Evolutionary conservation across 1,140 invertebrate species (phyloP), one percentile per base, ranked within the genome.

Genomic region (Drosophila kanapiae): DNA sequence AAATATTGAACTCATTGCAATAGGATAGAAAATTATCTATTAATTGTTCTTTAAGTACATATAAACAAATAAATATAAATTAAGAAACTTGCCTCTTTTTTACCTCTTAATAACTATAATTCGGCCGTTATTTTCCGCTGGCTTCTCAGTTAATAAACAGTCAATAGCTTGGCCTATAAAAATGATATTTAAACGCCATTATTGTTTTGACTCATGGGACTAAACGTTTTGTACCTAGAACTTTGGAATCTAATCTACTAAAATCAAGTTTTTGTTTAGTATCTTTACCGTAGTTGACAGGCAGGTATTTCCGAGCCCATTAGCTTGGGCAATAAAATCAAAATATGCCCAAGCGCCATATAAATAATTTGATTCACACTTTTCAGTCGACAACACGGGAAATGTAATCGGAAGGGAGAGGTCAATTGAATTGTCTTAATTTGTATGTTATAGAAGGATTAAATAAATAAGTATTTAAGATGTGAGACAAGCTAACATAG

Each of bases 161-260:
- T 16, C 11, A 13, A 53, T 5, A 9, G 13, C 51, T 54, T 54
- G 33, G 16, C 33, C 51, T 37, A 54, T 54, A 23, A 54, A 54
- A 5, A 11, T 2, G 6, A 18, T 54, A 37, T 35, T 53, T 53
- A 18, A 53, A 53, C 49, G 6, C 18, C 31, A 8, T 37, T 18
- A 37, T 29, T 54, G 18, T 13, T 29, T 18, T 40, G 60, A 60
- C 37, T 42, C 37, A 59, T 27, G 23, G 13, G 29, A 29, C 3
- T 7, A 10, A 27, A 56, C 9, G 16, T 23, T 61, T 60, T 60
- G 56, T 3, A 60, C 29, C 7, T 60, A 10, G 29, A 42, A 33
- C 54, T 33, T 23, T 42, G 16, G 16, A 64, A 60, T 60, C 53
- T 60, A 23, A 61, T 64, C 16, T 33, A 42, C 16, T 33, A 64